A percentile compares a stretch with the other conserved stretches of the same genome.
These are phyloP conservation scores for Cephus spinipes DNA, from an alignment of 2,888 invertebrate genomes.

Conservation along the genomic window DNA sequence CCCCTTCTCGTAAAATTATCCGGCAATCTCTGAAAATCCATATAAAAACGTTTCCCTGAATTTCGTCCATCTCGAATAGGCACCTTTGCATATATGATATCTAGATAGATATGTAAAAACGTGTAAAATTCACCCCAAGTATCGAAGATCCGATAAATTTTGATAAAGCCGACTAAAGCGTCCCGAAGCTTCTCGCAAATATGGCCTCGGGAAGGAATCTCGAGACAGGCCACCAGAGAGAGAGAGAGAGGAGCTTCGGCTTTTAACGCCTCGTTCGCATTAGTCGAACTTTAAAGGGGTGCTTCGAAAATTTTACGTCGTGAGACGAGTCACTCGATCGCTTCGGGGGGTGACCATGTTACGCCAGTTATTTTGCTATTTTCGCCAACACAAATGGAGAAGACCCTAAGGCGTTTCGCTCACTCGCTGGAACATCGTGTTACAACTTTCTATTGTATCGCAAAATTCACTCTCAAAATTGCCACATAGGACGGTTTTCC, in stretches of 20 bases:
- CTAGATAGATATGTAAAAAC: neutral
- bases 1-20: neutral
- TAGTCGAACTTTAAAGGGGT: slow-evolving; percentile 9
- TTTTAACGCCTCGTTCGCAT: slow-evolving; percentile 17
- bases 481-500: neutral
- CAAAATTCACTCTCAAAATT: slow-evolving; percentile 20
- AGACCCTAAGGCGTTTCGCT: slow-evolving; percentile 18
- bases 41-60: neutral
- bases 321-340: slow-evolving; percentile 13
- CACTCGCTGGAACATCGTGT: slow-evolving; percentile 23
- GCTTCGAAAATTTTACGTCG: neutral
- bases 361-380: slow-evolving; percentile 23
- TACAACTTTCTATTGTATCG: slow-evolving; percentile 22
- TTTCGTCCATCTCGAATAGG: neutral
- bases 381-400: slow-evolving; percentile 24
- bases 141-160: neutral
- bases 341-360: slow-evolving; percentile 8
- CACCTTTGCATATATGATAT: neutral
- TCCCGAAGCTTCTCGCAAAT: neutral
- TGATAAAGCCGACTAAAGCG: neutral
- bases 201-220: neutral
- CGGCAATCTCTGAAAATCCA: neutral
- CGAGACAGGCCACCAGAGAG: neutral
- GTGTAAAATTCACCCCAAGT: neutral
- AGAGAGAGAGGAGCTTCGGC: slow-evolving; percentile 6